Percentiles rank a stretch among this genome's conserved stretches.
Conservation (phyloP, 1,140 invertebrate genomes). For the Lordiphosa mommai region DNA sequence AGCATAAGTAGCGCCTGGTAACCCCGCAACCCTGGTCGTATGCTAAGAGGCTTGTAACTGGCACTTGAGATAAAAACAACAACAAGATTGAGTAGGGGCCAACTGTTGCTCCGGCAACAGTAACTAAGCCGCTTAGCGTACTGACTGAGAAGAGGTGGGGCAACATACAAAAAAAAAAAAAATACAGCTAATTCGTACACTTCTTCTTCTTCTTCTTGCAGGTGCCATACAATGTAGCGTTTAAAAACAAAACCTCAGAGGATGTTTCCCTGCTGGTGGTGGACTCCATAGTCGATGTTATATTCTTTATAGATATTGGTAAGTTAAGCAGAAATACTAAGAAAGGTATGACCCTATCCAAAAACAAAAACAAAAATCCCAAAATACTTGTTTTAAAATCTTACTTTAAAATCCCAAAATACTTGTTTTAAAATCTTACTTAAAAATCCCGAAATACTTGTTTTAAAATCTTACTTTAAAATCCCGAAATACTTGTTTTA, state of each 20-base stretch:
- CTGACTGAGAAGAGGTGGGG: too few species aligned
- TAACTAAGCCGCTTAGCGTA: slow-evolving; percentile 31
- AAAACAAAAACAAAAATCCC: too few species aligned
- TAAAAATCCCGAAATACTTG: too few species aligned
- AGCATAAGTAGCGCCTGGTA: slow-evolving; percentile 18
- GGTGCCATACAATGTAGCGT: slow-evolving; percentile 99
- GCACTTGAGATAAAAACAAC: slow-evolving; percentile 57
- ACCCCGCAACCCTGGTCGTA: slow-evolving; percentile 10
- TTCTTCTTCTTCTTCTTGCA: slow-evolving; percentile 11
- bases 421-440: too few species aligned
- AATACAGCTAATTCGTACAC: slow-evolving; percentile 6
- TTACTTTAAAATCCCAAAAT: too few species aligned
- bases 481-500: too few species aligned
- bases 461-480: too few species aligned
- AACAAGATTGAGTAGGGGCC: slow-evolving; percentile 24
- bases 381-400: too few species aligned
- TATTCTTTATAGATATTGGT: slow-evolving; percentile 99
- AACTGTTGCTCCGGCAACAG: slow-evolving; percentile 53
- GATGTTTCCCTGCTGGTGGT: slow-evolving; percentile 97
- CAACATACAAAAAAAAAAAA: too few species aligned
- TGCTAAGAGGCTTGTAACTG: slow-evolving; percentile 59
- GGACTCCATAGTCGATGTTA: slow-evolving; percentile 99
- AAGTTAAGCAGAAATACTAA: slow-evolving; percentile 12
- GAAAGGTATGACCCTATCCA: not conserved
- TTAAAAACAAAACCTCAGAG: slow-evolving; percentile 99